phyloP scores from a whole-genome alignment of 37 sponge, comb jelly and placozoan genomes.

The Haliclona indistincta region DNA sequence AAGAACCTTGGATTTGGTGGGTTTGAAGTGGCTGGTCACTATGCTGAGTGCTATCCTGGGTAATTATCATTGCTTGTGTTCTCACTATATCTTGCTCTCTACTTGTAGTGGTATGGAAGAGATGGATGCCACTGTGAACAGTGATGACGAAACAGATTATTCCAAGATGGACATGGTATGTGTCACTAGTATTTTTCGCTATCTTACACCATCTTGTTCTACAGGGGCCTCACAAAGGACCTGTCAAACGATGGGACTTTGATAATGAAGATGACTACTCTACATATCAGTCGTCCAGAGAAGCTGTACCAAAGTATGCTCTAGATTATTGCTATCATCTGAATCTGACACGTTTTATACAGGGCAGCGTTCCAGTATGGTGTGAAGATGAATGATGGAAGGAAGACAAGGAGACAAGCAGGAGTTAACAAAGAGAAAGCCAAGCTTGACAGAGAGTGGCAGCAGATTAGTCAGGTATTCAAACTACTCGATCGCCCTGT shows the following conservation, averaged over 20 bases:
- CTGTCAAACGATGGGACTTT: slow-evolving; percentile 97
- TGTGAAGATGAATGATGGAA: slow-evolving; percentile 96
- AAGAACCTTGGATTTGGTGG: slow-evolving; percentile 39
- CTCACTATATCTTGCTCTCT: background rate
- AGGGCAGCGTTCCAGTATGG: slow-evolving; percentile 99
- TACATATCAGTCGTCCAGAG: slow-evolving; percentile 88
- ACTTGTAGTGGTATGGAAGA: slow-evolving; percentile 72
- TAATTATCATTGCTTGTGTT: slow-evolving; percentile 3
- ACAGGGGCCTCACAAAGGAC: slow-evolving; percentile 98
- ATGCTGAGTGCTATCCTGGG: slow-evolving; percentile 99
- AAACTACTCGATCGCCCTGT: background rate
- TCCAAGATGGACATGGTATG: slow-evolving; percentile 98
- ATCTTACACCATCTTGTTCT: slow-evolving; percentile 12
- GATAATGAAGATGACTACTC: slow-evolving; percentile 95
- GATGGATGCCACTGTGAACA: slow-evolving; percentile 81
- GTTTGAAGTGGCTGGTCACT: slow-evolving; percentile 48
- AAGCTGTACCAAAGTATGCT: slow-evolving; percentile 95
- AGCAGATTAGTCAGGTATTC: slow-evolving; percentile 83
- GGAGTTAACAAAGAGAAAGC: slow-evolving; percentile 84
- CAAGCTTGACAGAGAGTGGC: slow-evolving; percentile 96
- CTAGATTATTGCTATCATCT: background rate
- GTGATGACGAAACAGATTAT: slow-evolving; percentile 97
- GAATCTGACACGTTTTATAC: background rate
- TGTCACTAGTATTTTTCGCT: no score
- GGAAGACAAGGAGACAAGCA: slow-evolving; percentile 79